phyloP scores from a whole-genome alignment of 1,140 invertebrate genomes.

The Idris sp. region DNA sequence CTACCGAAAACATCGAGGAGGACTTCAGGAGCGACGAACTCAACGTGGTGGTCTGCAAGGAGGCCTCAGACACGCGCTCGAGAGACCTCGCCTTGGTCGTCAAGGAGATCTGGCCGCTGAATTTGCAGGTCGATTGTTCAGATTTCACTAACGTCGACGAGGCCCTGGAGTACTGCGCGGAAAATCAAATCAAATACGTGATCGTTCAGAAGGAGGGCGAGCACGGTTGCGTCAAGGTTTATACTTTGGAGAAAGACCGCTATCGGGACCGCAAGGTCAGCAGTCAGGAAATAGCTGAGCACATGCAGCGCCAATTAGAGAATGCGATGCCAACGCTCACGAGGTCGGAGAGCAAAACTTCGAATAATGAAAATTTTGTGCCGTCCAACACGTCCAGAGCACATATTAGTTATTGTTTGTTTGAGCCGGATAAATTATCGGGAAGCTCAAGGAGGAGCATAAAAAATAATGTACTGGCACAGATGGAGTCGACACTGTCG shows the following conservation, averaged over 20 bases:
- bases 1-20: conserved; percentile 68
- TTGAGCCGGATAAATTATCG: conserved; percentile 79
- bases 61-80: conserved; percentile 78
- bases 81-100: conserved; percentile 83
- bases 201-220: conserved; percentile 84
- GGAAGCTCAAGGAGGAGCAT: conserved; percentile 77
- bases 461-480: conserved; percentile 77
- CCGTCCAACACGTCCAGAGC: conserved; percentile 67
- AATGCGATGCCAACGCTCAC: conserved; percentile 62
- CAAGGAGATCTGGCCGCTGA: conserved; percentile 80
- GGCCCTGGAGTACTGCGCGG: conserved; percentile 82
- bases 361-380: conserved; percentile 53
- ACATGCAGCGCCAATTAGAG: conserved; percentile 78
- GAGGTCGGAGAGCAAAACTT: conserved; percentile 73
- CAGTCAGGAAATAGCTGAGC: conserved; percentile 80
- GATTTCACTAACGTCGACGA: conserved; percentile 82
- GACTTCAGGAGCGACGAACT: conserved; percentile 70
- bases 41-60: conserved; percentile 82
- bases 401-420: conserved; percentile 78
- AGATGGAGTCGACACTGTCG: conserved; percentile 79
- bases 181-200: conserved; percentile 82
- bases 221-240: conserved; percentile 80
- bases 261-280: conserved; percentile 82
- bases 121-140: conserved; percentile 78
- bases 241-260: conserved; percentile 81